Conservation (phyloP, 2,888 invertebrate genomes). For the Pyrocoelia pectoralis region DNA sequence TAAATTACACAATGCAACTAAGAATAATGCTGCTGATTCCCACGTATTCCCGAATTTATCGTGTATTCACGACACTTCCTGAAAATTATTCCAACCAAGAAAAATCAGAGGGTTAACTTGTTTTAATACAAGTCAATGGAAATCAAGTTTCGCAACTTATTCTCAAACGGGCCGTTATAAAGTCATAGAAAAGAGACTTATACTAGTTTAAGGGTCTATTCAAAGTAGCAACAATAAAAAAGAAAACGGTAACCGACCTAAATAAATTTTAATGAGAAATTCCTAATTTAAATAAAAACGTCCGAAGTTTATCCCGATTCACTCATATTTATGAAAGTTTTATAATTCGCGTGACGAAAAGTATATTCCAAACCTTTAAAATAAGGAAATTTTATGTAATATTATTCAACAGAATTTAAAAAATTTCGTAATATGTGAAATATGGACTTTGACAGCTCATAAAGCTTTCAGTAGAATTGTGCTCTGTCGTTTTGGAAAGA, state of each 20-base stretch:
- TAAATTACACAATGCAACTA: slow-evolving; percentile 55
- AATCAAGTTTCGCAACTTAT: slow-evolving; percentile 29
- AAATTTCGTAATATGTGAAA: too few relatives aligned
- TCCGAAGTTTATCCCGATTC: too few relatives aligned
- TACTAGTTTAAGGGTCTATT: slow-evolving; percentile 1
- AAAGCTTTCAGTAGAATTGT: too few relatives aligned
- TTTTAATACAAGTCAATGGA: background rate
- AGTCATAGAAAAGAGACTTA: slow-evolving; percentile 18
- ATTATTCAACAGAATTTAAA: too few relatives aligned
- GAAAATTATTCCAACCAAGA: background rate
- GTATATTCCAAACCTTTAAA: too few relatives aligned
- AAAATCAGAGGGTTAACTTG: background rate
- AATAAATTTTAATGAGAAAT: background rate
- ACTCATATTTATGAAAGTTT: too few relatives aligned
- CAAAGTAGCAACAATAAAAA: background rate
- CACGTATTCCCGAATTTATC: slow-evolving; percentile 31
- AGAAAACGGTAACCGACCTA: background rate
- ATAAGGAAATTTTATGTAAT: too few relatives aligned
- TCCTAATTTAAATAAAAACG: background rate
- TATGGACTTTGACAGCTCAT: too few relatives aligned
- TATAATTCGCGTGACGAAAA: too few relatives aligned
- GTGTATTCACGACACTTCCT: slow-evolving; percentile 9
- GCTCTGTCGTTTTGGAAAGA: too few relatives aligned
- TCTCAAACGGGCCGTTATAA: slow-evolving; percentile 38
- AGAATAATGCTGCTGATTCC: slow-evolving; percentile 49